These are phyloP conservation scores for Polydrusus cervinus DNA, from an alignment of 2,888 invertebrate species.

Conservation along the genomic window DNA sequence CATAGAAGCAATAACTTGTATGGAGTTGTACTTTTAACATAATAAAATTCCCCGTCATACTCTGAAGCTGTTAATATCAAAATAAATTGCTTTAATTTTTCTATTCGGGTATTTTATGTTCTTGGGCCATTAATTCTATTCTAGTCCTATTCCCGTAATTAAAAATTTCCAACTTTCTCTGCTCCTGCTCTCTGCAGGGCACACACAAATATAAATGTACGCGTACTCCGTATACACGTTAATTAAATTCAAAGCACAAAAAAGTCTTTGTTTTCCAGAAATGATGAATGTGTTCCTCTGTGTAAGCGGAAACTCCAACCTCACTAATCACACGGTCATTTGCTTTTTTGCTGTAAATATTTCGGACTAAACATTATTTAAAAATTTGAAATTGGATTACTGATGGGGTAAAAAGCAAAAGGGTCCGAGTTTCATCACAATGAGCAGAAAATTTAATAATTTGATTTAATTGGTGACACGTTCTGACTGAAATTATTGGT, in stretches of 20 bases:
- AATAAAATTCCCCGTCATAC: too few relatives aligned
- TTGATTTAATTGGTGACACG: neutral
- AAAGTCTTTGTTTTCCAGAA: constrained; percentile 28
- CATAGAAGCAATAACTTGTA: too few relatives aligned
- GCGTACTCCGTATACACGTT: constrained; percentile 20
- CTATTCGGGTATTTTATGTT: neutral
- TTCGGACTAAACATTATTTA: constrained; percentile 18
- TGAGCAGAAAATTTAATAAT: neutral
- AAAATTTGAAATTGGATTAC: constrained; percentile 18
- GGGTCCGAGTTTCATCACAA: neutral
- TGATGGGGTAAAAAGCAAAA: neutral
- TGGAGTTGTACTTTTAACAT: too few relatives aligned
- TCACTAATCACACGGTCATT: constrained; percentile 30
- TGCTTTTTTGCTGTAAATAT: constrained; percentile 26
- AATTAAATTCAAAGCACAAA: constrained; percentile 29
- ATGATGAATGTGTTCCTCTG: constrained; percentile 24
- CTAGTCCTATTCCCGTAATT: constrained; percentile 19
- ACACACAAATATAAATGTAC: constrained; percentile 25
- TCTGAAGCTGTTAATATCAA: too few relatives aligned
- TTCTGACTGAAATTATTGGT: neutral
- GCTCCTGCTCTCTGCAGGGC: constrained; percentile 12
- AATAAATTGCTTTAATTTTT: neutral
- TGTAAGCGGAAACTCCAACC: constrained; percentile 15
- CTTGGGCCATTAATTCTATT: constrained; percentile 14
- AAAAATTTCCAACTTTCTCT: constrained; percentile 24